Evolutionary conservation across 2,888 invertebrate species (phyloP).

Genomic region (Pegoplata infirma): DNA sequence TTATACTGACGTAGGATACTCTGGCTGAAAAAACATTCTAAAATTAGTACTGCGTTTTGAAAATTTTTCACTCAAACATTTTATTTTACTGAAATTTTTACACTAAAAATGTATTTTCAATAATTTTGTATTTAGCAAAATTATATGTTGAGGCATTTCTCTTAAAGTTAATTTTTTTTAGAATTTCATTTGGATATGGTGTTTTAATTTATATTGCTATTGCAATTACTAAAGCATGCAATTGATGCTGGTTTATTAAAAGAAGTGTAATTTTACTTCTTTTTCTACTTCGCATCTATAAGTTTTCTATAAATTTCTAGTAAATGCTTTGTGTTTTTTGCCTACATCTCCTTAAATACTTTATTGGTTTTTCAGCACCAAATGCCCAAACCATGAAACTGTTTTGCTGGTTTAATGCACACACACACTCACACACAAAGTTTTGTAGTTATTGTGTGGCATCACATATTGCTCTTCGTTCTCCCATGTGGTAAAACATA

Average conservation of each 20-base stretch:
- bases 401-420: slow-evolving; percentile 9
- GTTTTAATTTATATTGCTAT: slow-evolving; percentile 7
- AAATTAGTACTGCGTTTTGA: no score
- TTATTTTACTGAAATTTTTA: no score
- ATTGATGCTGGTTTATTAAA: slow-evolving; percentile 57
- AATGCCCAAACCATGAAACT: background rate
- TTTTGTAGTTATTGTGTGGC: slow-evolving; percentile 29
- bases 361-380: slow-evolving; percentile 22
- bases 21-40: no score
- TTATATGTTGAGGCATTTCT: no score
- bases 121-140: no score
- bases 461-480: slow-evolving; percentile 10
- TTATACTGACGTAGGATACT: no score
- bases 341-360: slow-evolving; percentile 37
- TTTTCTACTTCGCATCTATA: slow-evolving; percentile 2
- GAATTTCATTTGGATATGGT: background rate
- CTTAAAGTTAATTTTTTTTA: background rate
- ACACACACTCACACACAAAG: no score
- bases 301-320: slow-evolving; percentile 52
- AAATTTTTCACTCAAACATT: no score
- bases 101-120: no score
- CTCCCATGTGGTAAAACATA: no score
- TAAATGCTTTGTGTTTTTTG: no score
- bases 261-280: slow-evolving; percentile 52
- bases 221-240: slow-evolving; percentile 57